These are phyloP conservation scores for Orientallactaga sibirica DNA, from an alignment of 2,797 vertebrate species.

Conservation along the genomic window DNA sequence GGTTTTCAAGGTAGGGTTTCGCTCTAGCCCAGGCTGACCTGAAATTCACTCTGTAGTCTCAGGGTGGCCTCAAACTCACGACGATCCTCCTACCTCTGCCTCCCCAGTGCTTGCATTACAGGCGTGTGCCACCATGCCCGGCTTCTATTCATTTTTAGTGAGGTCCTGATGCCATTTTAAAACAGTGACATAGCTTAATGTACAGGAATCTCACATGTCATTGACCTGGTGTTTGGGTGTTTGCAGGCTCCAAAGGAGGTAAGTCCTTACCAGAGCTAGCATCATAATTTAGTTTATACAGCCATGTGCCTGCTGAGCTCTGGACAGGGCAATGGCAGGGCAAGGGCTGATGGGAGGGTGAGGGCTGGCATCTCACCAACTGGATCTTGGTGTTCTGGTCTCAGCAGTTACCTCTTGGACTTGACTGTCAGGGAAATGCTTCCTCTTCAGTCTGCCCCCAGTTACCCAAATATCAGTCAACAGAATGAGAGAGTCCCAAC, in stretches of 20 bases:
- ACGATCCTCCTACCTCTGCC: too few relatives aligned
- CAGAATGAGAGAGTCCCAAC: neutral
- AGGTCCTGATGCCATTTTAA: conserved; percentile 29
- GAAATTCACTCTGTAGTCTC: too few relatives aligned
- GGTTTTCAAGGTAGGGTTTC: too few relatives aligned
- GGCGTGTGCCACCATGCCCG: too few relatives aligned
- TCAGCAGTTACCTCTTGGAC: conserved; percentile 38
- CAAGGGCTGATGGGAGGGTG: neutral
- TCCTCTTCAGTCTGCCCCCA: conserved; percentile 44
- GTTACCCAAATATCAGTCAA: conserved; percentile 49
- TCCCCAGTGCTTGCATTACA: too few relatives aligned
- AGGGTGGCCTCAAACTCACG: too few relatives aligned
- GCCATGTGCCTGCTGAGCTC: neutral
- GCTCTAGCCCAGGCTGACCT: too few relatives aligned
- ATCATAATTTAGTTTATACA: rapidly evolving
- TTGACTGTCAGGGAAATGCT: conserved; percentile 39
- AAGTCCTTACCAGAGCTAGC: rapidly evolving
- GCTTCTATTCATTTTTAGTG: neutral
- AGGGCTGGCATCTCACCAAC: neutral
- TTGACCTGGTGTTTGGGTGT: neutral
- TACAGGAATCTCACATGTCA: neutral
- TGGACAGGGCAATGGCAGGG: neutral
- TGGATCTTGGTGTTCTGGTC: neutral
- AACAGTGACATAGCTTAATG: neutral
- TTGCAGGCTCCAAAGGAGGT: neutral